These are phyloP conservation scores for Falcunculus frontatus DNA, from an alignment of 2,113 vertebrate genomes.

Conservation along the genomic window DNA sequence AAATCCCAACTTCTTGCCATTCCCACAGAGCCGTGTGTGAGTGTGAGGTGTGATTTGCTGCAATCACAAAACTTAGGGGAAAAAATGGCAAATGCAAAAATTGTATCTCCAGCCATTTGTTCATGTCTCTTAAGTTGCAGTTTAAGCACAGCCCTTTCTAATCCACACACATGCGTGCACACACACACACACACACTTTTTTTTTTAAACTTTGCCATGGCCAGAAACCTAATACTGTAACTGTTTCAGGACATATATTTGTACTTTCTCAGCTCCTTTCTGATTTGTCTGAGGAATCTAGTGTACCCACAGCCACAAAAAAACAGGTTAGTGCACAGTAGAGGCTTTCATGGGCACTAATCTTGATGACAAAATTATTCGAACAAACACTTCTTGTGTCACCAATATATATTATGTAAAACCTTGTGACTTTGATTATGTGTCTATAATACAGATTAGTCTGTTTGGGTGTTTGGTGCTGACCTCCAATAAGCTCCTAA, in stretches of 20 bases:
- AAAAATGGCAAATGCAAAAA: background rate
- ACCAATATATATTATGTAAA: slow-evolving; percentile 70
- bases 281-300: background rate
- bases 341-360: slow-evolving; percentile 64
- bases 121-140: background rate
- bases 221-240: background rate
- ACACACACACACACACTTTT: background rate
- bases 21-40: background rate
- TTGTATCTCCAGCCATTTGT: background rate
- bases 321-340: slow-evolving; percentile 58
- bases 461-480: slow-evolving; percentile 72
- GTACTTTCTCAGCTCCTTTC: background rate
- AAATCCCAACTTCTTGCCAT: background rate
- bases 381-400: slow-evolving; percentile 65
- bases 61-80: background rate
- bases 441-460: slow-evolving; percentile 68
- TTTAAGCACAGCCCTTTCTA: background rate
- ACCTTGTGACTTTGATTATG: slow-evolving; percentile 71
- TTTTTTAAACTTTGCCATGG: background rate
- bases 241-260: background rate
- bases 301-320: background rate
- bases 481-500: slow-evolving; percentile 70
- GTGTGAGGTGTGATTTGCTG: background rate
- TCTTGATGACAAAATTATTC: slow-evolving; percentile 60
- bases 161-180: background rate